Evolutionary conservation across 2,797 vertebrate species (phyloP).

Genomic region (Sebastes diaconus): DNA sequence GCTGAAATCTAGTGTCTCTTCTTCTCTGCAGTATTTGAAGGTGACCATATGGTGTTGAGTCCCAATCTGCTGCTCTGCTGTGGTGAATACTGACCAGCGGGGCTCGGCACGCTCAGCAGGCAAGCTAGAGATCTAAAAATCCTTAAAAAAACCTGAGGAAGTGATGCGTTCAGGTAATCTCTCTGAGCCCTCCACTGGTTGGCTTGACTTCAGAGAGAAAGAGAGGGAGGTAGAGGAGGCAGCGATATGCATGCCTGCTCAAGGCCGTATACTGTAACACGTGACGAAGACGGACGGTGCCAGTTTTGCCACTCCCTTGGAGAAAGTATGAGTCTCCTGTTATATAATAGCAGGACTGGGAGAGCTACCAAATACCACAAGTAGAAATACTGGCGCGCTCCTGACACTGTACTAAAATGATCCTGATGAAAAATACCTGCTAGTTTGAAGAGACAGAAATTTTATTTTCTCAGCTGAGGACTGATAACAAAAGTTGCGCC

Average conservation of each 20-base stretch:
- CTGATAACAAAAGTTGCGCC: no score
- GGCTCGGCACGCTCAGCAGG: constrained; percentile 38
- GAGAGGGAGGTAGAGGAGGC: background rate
- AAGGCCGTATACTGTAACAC: background rate
- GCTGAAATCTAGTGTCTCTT: background rate
- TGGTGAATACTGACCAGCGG: constrained; percentile 22
- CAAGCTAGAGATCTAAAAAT: constrained; percentile 4
- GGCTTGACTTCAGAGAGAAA: constrained; percentile 21
- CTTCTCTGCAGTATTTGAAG: constrained; percentile 35
- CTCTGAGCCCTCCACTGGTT: background rate
- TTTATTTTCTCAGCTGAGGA: no score
- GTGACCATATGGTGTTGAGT: constrained; percentile 56
- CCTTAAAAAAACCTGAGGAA: background rate
- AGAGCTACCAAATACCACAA: background rate
- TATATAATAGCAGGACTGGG: background rate
- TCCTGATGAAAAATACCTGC: no score
- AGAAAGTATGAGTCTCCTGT: constrained; percentile 2
- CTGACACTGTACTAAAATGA: background rate
- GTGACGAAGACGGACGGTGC: background rate
- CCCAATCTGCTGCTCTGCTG: constrained; percentile 30
- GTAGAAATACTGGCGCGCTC: background rate
- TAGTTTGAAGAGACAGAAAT: no score
- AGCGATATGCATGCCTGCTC: constrained; percentile 4
- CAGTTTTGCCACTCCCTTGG: constrained; percentile 20
- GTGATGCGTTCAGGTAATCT: constrained; percentile 37